Evolutionary conservation across 2,888 invertebrate genomes (phyloP).

Genomic region (Allygus modestus): DNA sequence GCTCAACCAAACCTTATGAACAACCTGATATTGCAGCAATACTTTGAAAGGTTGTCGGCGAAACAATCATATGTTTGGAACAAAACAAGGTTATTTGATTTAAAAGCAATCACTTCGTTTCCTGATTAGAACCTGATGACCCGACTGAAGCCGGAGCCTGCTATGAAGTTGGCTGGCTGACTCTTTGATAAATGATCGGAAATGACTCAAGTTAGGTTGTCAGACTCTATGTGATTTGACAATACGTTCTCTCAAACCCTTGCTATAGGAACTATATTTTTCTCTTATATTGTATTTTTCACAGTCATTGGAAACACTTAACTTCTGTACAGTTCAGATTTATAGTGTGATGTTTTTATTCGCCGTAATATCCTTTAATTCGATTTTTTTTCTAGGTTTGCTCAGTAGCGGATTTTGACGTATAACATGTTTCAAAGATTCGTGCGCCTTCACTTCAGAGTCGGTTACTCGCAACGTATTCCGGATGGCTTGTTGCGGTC

Average conservation of each 20-base stretch:
- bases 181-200: background rate
- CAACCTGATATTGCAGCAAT: background rate
- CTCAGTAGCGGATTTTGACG: too few relatives aligned
- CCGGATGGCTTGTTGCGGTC: background rate
- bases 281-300: too few relatives aligned
- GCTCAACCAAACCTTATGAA: background rate
- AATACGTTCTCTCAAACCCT: too few relatives aligned
- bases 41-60: background rate
- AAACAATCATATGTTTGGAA: background rate
- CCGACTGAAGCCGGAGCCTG: background rate
- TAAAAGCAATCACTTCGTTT: slow-evolving; percentile 22
- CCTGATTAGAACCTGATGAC: background rate
- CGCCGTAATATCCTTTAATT: too few relatives aligned
- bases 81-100: slow-evolving; percentile 8
- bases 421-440: too few relatives aligned
- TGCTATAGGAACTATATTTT: too few relatives aligned
- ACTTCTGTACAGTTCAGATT: too few relatives aligned
- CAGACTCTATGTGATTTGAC: too few relatives aligned
- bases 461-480: background rate
- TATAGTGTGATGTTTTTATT: too few relatives aligned
- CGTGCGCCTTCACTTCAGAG: background rate
- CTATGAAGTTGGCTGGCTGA: background rate
- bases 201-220: background rate
- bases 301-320: too few relatives aligned
- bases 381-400: too few relatives aligned